Base-by-base conservation (phyloP, 2,888 invertebrate genomes). In the Aproaerema taeniolella region DNA sequence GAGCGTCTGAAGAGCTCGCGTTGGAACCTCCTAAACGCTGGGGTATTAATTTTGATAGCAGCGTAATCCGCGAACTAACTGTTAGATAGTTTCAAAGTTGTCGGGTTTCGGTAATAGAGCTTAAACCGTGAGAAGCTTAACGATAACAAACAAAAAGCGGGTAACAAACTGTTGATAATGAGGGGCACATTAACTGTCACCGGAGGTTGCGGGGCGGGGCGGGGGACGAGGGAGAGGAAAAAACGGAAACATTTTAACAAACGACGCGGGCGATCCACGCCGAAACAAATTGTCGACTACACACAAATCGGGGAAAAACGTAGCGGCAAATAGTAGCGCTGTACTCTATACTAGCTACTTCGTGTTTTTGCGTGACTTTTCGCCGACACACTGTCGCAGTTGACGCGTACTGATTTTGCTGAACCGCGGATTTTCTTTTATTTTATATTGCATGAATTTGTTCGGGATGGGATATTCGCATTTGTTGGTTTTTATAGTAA, bases 211-310 rank as follows among this genome's bases (percentile, higher is more conserved):
- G 5, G 35, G 12, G 16, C 15, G 10, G 29, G 15, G 15, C 8
- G 24, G 24, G 1, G 7, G 31, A 17, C 15, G 29, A 17, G 5
- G 24, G 33, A 7, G 29, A 17, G 20, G 20, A 30, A 37, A 37
- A 37, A 37, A 36, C 17, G 39, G 38, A 16, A 35, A 31, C 38
- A 39, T 31, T 39, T 35, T 34, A 42, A 42, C 42, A 42, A 42
- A 42, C 35, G 42, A 42, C 39, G 11, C 37, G 28, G 20, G 28
- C 34, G 34, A 15, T 37, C 16, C 46, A 46, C 31, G 34, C 34
- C 39, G 37, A 38, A 40, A 45, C 48, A 50, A 50, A 48, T 50
- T 41, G 48, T 31, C 45, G 30, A 43, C 41, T 43, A 38, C 41
- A 38, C 41, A 34, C 39, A 26, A 38, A 33, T 39, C 31, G 39